Evolutionary conservation across 2,113 vertebrate genomes (phyloP).

Genomic region (Oncorhynchus tshawytscha): DNA sequence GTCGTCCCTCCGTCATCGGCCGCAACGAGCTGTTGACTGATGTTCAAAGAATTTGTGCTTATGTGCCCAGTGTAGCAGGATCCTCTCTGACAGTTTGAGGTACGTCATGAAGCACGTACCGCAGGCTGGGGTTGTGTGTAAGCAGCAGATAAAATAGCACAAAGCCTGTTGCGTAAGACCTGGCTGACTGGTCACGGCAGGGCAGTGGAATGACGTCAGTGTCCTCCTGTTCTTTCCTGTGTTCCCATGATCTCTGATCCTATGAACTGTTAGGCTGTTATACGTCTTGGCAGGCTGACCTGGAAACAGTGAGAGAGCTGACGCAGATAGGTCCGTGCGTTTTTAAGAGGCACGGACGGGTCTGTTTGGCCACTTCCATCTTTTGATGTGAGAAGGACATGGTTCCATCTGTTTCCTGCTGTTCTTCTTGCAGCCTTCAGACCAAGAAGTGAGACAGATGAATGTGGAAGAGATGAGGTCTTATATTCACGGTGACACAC

Average conservation of each 20-base stretch:
- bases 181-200: conserved; percentile 2
- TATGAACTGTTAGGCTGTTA: neutral
- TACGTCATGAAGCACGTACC: neutral
- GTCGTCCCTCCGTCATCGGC: conserved; percentile 22
- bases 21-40: conserved; percentile 42
- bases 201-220: neutral
- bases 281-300: conserved; percentile 47
- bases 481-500: conserved; percentile 23
- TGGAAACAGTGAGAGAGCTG: conserved; percentile 48
- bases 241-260: conserved; percentile 42
- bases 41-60: conserved; percentile 26
- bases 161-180: conserved; percentile 53
- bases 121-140: neutral
- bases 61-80: conserved; percentile 8
- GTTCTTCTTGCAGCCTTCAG: conserved; percentile 23
- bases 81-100: neutral
- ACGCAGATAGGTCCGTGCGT: conserved; percentile 6
- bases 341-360: neutral
- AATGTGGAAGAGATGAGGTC: conserved; percentile 55
- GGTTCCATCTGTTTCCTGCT: conserved; percentile 66
- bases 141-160: neutral
- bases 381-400: conserved; percentile 40
- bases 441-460: conserved; percentile 41
- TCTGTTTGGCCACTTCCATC: neutral
- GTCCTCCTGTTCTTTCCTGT: conserved; percentile 33